Evolutionary conservation across 2,797 vertebrate genomes (phyloP).

Genomic region (Cryptoblepharus egeriae): DNA sequence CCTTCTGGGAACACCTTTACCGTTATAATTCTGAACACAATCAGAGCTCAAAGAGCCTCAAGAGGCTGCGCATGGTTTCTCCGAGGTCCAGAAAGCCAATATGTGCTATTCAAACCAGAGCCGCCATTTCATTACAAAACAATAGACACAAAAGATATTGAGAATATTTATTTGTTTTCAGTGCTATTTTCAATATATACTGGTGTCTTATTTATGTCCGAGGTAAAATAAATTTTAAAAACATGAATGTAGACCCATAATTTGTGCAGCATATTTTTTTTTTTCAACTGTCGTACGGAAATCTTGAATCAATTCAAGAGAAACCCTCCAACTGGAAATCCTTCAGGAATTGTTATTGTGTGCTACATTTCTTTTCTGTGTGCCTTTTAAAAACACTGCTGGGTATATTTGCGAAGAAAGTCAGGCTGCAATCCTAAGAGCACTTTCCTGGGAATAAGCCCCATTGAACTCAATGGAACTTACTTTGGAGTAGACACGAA

Average conservation of each 20-base stretch:
- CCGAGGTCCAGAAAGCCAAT: too few relatives aligned
- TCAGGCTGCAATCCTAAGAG: too few relatives aligned
- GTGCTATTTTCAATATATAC: conserved; percentile 68
- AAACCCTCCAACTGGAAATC: conserved; percentile 59
- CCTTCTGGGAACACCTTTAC: too few relatives aligned
- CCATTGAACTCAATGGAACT: too few relatives aligned
- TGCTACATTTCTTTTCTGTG: conserved; percentile 58
- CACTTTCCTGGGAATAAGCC: too few relatives aligned
- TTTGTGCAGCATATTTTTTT: conserved; percentile 68
- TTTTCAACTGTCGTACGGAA: conserved; percentile 64
- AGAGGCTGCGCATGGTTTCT: too few relatives aligned
- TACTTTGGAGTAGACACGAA: too few relatives aligned
- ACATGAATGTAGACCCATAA: conserved; percentile 61
- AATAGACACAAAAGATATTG: conserved; percentile 58
- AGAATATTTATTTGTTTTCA: conserved; percentile 71
- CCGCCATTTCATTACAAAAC: conserved; percentile 28
- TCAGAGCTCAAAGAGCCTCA: too few relatives aligned
- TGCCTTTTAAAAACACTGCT: conserved; percentile 59
- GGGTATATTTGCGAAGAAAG: conserved; percentile 60
- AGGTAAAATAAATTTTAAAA: conserved; percentile 71
- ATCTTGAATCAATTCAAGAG: conserved; percentile 62
- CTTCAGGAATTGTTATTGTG: conserved; percentile 70
- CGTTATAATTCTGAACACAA: too few relatives aligned
- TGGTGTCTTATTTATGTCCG: conserved; percentile 66
- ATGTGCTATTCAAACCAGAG: background rate